Percentiles rank a stretch among this genome's conserved stretches.
Evolutionary conservation across 2,888 invertebrate species (phyloP).

Genomic region (Metopia argyrocephala): DNA sequence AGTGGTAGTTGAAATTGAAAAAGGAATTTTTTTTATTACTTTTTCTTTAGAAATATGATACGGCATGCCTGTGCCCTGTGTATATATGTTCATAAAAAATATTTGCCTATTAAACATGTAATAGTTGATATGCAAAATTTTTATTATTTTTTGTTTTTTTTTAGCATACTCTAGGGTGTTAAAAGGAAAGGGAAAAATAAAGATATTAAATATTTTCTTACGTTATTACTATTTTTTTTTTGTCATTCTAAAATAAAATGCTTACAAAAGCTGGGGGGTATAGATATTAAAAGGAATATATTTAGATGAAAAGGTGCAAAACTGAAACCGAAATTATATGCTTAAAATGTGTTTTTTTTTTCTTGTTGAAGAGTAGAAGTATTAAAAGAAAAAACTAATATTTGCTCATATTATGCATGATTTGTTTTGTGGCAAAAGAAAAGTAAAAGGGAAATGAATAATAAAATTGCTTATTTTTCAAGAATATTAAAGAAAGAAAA

Average conservation of each 20-base stretch:
- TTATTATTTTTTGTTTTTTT: background rate
- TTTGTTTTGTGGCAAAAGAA: too few species aligned
- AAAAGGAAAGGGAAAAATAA: slow-evolving; percentile 22
- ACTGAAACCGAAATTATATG: slow-evolving; percentile 30
- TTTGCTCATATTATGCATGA: background rate
- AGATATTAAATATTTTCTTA: slow-evolving; percentile 45
- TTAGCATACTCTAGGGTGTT: slow-evolving; percentile 22
- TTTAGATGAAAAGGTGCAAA: slow-evolving; percentile 29
- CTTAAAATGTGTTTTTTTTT: background rate
- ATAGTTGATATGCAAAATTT: slow-evolving; percentile 46
- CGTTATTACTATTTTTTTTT: background rate
- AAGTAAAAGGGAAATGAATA: too few species aligned
- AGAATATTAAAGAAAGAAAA: background rate
- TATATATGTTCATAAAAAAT: background rate
- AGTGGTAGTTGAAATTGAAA: background rate
- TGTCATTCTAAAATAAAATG: too few species aligned
- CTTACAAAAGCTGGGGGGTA: background rate
- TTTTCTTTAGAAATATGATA: background rate
- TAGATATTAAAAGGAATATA: background rate
- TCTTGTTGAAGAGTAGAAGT: background rate
- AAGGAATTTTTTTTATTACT: slow-evolving; percentile 2
- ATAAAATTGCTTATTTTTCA: too few species aligned
- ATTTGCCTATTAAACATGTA: background rate
- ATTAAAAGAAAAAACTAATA: slow-evolving; percentile 1
- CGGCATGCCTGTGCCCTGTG: background rate